A percentile compares a stretch with the other conserved stretches of the same genome.
Evolutionary conservation across 2,113 vertebrate genomes (phyloP).

Genomic region (Crotophaga sulcirostris): DNA sequence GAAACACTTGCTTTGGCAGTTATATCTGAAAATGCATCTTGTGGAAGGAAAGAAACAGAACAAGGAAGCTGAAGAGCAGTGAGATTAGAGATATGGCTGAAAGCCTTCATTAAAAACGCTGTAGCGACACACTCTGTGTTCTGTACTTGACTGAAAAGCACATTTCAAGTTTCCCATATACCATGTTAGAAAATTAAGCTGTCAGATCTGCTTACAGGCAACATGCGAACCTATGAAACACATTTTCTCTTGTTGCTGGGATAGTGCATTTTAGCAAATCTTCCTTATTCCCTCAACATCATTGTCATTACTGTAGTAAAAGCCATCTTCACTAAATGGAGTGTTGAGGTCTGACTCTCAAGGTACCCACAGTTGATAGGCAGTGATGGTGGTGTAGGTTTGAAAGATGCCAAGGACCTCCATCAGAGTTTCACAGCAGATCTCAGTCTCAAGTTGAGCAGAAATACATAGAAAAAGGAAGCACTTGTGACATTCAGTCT

Average conservation of each 20-base stretch:
- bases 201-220: constrained; percentile 29
- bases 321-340: neutral
- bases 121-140: neutral
- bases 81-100: neutral
- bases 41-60: neutral
- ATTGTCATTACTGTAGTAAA: neutral
- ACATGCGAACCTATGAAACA: neutral
- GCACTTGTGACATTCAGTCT: neutral
- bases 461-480: neutral
- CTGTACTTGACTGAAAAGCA: neutral
- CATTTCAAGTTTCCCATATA: constrained; percentile 8
- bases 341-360: neutral
- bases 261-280: neutral
- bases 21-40: neutral
- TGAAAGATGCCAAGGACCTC: neutral
- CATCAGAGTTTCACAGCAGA: fast-evolving
- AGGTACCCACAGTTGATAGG: neutral
- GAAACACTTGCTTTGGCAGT: neutral
- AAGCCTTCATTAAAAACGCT: neutral
- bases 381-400: neutral
- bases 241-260: neutral
- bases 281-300: neutral
- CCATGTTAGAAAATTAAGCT: constrained; percentile 41
- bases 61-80: neutral
- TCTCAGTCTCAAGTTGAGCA: neutral